Conservation (phyloP, 2,113 vertebrate species). For the Corythaeola cristata region DNA sequence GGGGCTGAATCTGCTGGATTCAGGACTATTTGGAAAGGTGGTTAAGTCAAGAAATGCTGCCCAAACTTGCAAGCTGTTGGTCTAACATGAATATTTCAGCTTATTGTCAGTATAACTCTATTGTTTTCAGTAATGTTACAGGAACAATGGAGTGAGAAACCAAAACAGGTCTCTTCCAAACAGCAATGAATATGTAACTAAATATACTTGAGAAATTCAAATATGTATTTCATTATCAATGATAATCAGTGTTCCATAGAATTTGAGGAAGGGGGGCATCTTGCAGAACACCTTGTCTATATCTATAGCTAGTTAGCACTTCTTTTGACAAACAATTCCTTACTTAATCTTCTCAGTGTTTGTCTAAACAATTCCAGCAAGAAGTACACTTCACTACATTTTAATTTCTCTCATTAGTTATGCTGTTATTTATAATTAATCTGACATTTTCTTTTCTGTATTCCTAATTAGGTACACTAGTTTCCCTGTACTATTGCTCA, state of each 20-base stretch:
- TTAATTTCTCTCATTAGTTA: not conserved
- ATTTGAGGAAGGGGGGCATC: rapidly evolving
- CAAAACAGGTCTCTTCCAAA: not conserved
- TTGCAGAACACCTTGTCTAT: not conserved
- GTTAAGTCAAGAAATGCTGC: not conserved
- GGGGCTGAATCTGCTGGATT: not conserved
- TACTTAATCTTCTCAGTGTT: not conserved
- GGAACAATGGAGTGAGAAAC: not conserved
- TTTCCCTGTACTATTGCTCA: not conserved
- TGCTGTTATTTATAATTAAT: not conserved
- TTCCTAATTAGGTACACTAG: not conserved
- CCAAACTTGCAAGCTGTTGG: not conserved
- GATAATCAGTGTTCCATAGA: not conserved
- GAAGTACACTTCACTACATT: not conserved
- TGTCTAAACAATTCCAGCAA: not conserved
- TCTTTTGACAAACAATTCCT: not conserved
- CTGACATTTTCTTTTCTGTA: not conserved
- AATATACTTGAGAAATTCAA: not conserved
- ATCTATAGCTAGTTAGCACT: not conserved
- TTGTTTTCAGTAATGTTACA: not conserved
- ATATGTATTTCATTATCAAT: not conserved
- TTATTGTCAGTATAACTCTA: not conserved
- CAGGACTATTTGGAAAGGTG: not conserved
- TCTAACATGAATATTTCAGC: not conserved
- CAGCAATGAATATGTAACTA: not conserved